Conservation (phyloP, 2,113 vertebrate genomes). For the Lophura nycthemera region DNA sequence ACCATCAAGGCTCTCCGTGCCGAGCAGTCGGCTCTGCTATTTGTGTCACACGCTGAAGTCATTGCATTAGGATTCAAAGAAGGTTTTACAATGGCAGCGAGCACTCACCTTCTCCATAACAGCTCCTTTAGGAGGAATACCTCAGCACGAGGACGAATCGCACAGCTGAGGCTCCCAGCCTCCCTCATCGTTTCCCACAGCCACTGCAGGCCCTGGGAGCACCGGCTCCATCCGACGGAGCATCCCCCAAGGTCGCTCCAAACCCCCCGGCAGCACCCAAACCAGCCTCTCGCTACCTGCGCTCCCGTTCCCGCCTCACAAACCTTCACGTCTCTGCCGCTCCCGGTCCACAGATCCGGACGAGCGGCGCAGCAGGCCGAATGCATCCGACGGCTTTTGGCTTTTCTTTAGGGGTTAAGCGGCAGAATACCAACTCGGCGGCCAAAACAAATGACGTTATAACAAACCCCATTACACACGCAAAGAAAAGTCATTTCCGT, state of each 20-base stretch:
- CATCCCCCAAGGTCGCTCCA: not conserved
- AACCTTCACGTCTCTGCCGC: not conserved
- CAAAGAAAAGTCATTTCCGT: not conserved
- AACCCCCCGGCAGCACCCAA: not conserved
- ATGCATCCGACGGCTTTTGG: not conserved
- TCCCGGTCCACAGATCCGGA: not conserved
- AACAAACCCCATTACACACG: not conserved
- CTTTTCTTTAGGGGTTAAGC: not conserved
- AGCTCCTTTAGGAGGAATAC: not conserved
- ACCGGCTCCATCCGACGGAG: not conserved
- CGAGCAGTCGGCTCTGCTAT: rapidly evolving
- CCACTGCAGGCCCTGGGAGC: not conserved
- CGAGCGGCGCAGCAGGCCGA: not conserved
- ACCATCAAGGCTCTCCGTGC: no score
- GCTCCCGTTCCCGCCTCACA: not conserved
- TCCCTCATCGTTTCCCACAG: not conserved
- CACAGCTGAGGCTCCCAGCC: not conserved
- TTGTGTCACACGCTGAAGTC: not conserved
- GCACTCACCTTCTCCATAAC: not conserved
- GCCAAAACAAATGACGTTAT: constrained; percentile 11
- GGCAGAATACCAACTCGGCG: not conserved
- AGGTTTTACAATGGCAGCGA: not conserved
- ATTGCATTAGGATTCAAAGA: rapidly evolving
- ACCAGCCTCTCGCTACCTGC: no score
- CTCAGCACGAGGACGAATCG: not conserved